Base-by-base conservation (phyloP, 2,888 invertebrate genomes). In the Arctia plantaginis region DNA sequence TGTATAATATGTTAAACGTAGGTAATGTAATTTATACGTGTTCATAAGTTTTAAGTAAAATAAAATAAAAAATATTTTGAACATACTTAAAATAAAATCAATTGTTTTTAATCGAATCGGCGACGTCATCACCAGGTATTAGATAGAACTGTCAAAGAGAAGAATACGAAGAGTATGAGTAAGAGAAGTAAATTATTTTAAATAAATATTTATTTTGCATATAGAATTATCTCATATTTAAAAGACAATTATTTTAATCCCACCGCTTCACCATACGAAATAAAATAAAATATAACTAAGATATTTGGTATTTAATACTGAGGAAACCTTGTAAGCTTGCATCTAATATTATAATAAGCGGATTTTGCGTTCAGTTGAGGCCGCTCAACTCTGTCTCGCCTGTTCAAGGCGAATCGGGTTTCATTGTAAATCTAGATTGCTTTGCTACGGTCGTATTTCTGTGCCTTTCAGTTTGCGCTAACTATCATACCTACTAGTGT, bases 351-450 rank as follows among this genome's bases (percentile, higher is more conserved):
- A 88, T 90, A 89, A 91, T 94, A 93, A 93, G 91, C 91, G 88
- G 93, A 91, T 94, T 93, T 90, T 80, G 86, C 87, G 89, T 87
- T 87, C 81, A 86, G 77, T 80, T 79, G 83, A 79, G 82, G 81
- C 82, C 82, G 80, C 83, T 82, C 77, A 69, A 75, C 67, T 81
- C 86, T 77, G 87, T 85, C 83, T 86, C 85, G 86, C 79, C 84
- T 81, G 86, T 80, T 90, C 90, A 87, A 88, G 87, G 88, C 85
- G 91, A 88, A 81, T 94, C 91, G 75, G 87, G 91, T 94, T 94
- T 90, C 94, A 90, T 84, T 91, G 93, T 93, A 93, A 93, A 88
- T 87, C 91, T 93, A 94, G 91, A 93, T 89, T 90, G 93, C 90
- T 90, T 88, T 87, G 89, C 88, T 81, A 83, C 80, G 79, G 90